Evolutionary conservation across 2,113 vertebrate species (phyloP).

Genomic region (Caracal caracal): DNA sequence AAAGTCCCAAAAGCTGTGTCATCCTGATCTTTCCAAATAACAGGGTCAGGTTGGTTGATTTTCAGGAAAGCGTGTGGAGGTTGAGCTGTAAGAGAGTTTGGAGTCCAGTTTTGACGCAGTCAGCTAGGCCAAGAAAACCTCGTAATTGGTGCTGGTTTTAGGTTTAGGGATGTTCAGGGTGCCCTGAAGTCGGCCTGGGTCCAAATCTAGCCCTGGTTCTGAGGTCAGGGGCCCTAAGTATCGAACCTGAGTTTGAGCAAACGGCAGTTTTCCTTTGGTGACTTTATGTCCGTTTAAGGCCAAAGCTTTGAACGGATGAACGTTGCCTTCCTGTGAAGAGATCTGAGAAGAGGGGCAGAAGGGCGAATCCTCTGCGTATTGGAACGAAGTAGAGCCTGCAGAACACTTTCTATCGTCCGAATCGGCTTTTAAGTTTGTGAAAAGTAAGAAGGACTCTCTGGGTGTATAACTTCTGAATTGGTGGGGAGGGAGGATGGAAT

Average conservation of each 20-base stretch:
- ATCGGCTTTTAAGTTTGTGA: background rate
- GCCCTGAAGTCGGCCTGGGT: background rate
- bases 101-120: background rate
- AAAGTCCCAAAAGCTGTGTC: background rate
- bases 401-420: background rate
- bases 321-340: background rate
- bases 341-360: background rate
- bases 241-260: background rate
- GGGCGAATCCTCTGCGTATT: fast-evolving
- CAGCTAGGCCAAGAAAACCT: background rate
- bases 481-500: background rate
- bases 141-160: background rate
- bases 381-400: background rate
- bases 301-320: background rate
- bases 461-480: background rate
- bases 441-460: background rate
- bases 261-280: background rate
- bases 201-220: background rate
- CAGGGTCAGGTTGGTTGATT: background rate
- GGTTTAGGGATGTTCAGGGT: background rate
- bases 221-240: background rate
- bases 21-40: background rate
- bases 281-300: background rate
- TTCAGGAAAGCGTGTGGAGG: background rate
- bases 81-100: background rate